Conservation (phyloP, 2,797 vertebrate genomes). For the Epinephelus awoara region DNA sequence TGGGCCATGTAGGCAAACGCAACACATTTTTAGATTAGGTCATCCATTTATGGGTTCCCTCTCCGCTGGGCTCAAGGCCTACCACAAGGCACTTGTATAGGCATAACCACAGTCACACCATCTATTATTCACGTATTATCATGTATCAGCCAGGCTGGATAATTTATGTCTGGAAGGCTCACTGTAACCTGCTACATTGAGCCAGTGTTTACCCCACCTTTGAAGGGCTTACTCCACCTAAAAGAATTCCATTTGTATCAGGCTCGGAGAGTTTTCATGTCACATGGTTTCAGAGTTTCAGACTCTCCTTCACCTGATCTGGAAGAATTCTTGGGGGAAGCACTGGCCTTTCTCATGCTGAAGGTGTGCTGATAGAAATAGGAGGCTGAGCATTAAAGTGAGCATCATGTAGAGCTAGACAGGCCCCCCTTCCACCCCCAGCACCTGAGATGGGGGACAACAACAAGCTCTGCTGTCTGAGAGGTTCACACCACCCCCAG, state of each 20-base stretch:
- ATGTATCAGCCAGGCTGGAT: slow-evolving; percentile 81
- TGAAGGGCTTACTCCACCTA: slow-evolving; percentile 7
- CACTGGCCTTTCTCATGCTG: not conserved
- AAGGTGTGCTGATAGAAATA: slow-evolving; percentile 19
- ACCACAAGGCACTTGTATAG: slow-evolving; percentile 68
- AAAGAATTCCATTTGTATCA: slow-evolving; percentile 22
- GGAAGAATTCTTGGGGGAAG: slow-evolving; percentile 26
- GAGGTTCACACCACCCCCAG: slow-evolving; percentile 35
- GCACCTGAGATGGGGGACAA: slow-evolving; percentile 48
- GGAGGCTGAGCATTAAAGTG: slow-evolving; percentile 38
- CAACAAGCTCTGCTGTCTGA: slow-evolving; percentile 48
- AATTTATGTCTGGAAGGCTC: slow-evolving; percentile 80
- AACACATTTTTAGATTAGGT: slow-evolving; percentile 81
- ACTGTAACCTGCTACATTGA: slow-evolving; percentile 57
- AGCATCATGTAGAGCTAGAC: slow-evolving; percentile 38
- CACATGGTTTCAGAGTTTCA: slow-evolving; percentile 39
- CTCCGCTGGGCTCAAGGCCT: slow-evolving; percentile 63
- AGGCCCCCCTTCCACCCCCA: slow-evolving; percentile 25
- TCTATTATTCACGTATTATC: slow-evolving; percentile 87
- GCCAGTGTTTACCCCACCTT: slow-evolving; percentile 36
- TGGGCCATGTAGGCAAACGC: slow-evolving; percentile 65
- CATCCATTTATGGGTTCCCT: slow-evolving; percentile 80
- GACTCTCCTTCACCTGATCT: slow-evolving; percentile 25
- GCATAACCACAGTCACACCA: slow-evolving; percentile 78
- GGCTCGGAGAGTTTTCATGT: slow-evolving; percentile 18